Conservation (phyloP, 2,113 vertebrate species). For the Perognathus longimembris region DNA sequence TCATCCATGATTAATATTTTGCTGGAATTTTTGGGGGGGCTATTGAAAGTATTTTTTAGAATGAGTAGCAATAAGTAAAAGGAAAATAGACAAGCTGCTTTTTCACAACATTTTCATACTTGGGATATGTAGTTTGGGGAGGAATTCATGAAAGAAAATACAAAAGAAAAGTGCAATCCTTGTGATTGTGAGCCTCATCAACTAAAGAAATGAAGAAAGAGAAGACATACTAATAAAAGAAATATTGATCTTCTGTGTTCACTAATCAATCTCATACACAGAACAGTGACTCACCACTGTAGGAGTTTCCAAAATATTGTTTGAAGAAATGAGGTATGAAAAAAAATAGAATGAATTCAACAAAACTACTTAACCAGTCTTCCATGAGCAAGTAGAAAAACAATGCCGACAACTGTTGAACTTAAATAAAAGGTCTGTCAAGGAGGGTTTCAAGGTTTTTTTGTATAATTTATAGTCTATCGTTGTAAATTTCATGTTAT, state of each 20-base stretch:
- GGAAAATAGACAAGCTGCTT: neutral
- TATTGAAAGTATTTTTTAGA: slow-evolving; percentile 6
- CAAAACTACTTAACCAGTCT: neutral
- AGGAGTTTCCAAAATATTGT: too few species aligned
- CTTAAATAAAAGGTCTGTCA: too few species aligned
- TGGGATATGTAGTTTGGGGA: neutral
- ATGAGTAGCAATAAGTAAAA: neutral
- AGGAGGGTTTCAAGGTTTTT: too few species aligned
- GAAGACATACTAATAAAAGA: neutral
- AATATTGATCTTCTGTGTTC: neutral
- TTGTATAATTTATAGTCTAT: neutral
- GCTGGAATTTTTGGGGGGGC: neutral
- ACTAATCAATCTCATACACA: neutral
- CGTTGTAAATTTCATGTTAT: neutral
- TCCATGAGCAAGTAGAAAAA: too few species aligned
- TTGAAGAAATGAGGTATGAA: neutral
- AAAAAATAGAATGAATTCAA: neutral
- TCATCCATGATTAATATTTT: neutral
- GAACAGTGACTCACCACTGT: neutral
- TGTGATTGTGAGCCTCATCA: neutral
- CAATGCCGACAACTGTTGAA: too few species aligned
- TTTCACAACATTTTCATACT: neutral
- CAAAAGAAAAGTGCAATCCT: neutral
- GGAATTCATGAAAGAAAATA: neutral
- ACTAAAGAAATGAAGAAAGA: neutral